Evolutionary conservation across 2,113 vertebrate genomes (phyloP), one percentile per base, ranked within the genome.

Genomic region (Callospermophilus lateralis): DNA sequence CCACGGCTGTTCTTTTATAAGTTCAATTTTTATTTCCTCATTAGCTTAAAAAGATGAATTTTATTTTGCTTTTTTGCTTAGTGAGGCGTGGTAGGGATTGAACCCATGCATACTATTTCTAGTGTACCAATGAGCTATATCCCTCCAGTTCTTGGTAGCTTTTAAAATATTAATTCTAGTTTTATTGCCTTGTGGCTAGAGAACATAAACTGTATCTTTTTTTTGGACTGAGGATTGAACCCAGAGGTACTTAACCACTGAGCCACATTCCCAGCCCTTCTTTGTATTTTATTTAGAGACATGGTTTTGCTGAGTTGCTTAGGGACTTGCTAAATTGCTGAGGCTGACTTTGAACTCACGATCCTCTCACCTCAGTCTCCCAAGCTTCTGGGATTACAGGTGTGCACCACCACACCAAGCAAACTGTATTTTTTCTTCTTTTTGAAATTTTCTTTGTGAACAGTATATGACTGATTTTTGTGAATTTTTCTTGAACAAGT

Each of bases 111-210:
- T 13, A 30, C 28, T 84, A 17, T 19, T 13, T 28, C 20, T 48
- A 30, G 10, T 48, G 28, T 48, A 48, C 8, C 22, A 48, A 63
- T 68, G 30, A 84, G 42, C 28, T 84, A n/a, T 11, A n/a, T 34
- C 16, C 11, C 83, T 45, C 15, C 58, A 61, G 45, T n/a, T 30
- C 51, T 74, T 91, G 68, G 39, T 51, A 63, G n/a, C 51, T 92
- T 91, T 84, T 74, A 28, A 93, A 65, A 42, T 48, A 76, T 34
- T 90, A 68, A 68, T 70, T 90, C 68, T 61, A 81, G 42, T 85
- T 89, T 45, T 45, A 74, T 58, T 61, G 34, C 37, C 58, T 39
- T 91, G 58, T 85, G 79, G 67, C 48, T 42, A 73, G 65, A 80
- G 67, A 89, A 55, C 42, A 58, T 73, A 28, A 67, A 42, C 20